Percentiles rank a stretch among this genome's conserved stretches.
These are phyloP conservation scores for Odobenus rosmarus DNA, from an alignment of 2,113 vertebrate species.

Conservation along the genomic window DNA sequence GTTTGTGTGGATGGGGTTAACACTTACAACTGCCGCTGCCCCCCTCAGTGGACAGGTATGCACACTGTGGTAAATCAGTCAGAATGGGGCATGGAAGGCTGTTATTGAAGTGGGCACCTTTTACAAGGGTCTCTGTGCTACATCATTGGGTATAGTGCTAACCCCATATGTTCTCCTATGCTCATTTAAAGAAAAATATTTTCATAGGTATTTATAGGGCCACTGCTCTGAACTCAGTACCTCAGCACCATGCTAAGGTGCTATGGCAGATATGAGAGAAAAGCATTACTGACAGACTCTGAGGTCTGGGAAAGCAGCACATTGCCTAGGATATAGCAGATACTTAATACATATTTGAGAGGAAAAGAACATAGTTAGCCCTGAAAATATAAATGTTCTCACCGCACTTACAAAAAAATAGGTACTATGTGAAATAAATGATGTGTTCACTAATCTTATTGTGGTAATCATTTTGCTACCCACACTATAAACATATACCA, in stretches of 20 bases:
- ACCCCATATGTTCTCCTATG: rapidly evolving
- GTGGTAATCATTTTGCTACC: not conserved
- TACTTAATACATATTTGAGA: slow-evolving; percentile 12
- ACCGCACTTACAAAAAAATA: not conserved
- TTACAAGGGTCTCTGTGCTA: not conserved
- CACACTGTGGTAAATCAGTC: rapidly evolving
- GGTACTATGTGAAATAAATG: not conserved
- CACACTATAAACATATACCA: not conserved
- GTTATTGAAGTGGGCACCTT: not conserved
- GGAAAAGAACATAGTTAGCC: not conserved
- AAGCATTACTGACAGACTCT: not conserved
- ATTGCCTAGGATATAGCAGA: not conserved
- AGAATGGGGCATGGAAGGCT: not conserved
- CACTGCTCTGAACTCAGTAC: not conserved
- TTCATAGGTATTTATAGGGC: not conserved
- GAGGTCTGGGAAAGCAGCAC: not conserved
- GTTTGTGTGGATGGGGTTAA: slow-evolving; percentile 97
- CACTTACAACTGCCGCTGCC: slow-evolving; percentile 97
- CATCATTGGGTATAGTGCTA: not conserved
- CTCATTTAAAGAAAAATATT: not conserved
- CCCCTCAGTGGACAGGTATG: slow-evolving; percentile 96
- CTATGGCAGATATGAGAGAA: not conserved
- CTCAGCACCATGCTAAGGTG: not conserved
- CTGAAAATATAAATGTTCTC: not conserved
- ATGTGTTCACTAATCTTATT: not conserved